Evolutionary conservation across 2,888 invertebrate species (phyloP).

Genomic region (Heliconius sara): DNA sequence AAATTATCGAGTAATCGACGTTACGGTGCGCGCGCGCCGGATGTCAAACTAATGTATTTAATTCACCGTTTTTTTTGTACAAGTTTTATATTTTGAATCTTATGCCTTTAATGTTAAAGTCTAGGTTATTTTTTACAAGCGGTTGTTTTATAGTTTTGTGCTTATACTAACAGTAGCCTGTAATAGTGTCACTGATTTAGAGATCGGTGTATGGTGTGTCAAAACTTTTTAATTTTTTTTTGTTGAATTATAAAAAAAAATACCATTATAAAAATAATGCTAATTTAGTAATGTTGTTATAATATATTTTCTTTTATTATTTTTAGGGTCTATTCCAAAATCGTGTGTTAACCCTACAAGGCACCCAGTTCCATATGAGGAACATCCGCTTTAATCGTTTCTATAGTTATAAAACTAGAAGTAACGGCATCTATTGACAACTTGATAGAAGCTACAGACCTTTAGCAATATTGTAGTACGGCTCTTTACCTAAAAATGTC

Average conservation of each 20-base stretch:
- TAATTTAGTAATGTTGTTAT: neutral
- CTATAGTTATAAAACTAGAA: too few species aligned
- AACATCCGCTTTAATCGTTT: too few species aligned
- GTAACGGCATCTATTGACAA: too few species aligned
- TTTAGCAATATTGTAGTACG: too few species aligned
- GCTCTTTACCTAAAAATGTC: too few species aligned
- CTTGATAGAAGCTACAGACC: too few species aligned
- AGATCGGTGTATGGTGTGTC: slow-evolving; percentile 40
- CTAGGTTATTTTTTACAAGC: slow-evolving; percentile 6
- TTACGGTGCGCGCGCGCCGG: slow-evolving; percentile 78
- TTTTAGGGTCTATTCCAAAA: too few species aligned
- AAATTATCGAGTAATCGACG: slow-evolving; percentile 83
- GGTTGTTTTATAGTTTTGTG: slow-evolving; percentile 56
- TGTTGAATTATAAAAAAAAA: neutral
- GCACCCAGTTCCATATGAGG: too few species aligned
- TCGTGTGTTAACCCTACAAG: too few species aligned
- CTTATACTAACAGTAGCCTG: slow-evolving; percentile 79
- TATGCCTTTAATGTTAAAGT: slow-evolving; percentile 47
- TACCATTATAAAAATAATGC: too few species aligned
- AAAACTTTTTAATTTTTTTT: neutral
- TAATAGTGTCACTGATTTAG: slow-evolving; percentile 78
- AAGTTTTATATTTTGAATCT: slow-evolving; percentile 39
- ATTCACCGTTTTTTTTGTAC: slow-evolving; percentile 42
- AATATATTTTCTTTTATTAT: too few species aligned
- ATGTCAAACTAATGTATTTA: slow-evolving; percentile 71